Conservation (phyloP, 1,140 invertebrate genomes). For the Drosophila tsacasi region DNA sequence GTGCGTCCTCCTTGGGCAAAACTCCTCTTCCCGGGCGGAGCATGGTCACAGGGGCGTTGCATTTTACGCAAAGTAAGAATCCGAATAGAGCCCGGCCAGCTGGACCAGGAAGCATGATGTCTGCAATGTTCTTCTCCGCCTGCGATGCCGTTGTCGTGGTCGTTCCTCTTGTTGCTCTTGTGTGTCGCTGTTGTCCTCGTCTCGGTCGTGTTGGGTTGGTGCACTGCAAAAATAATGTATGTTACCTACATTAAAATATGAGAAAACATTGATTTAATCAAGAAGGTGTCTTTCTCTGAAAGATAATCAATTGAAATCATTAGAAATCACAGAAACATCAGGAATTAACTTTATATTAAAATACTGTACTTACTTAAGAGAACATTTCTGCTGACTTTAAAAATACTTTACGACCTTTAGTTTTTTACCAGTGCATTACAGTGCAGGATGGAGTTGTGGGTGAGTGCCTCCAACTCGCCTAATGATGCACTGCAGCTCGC, state of each 20-base stretch:
- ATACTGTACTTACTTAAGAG: not conserved
- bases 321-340: not conserved
- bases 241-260: not conserved
- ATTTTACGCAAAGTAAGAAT: constrained; percentile 75
- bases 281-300: not conserved
- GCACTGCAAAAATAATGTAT: not conserved
- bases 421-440: constrained; percentile 3
- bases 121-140: constrained; percentile 58
- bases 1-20: constrained; percentile 45
- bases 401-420: not conserved
- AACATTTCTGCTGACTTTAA: not conserved
- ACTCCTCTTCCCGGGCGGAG: constrained; percentile 17
- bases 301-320: not conserved
- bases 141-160: constrained; percentile 43
- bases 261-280: not conserved
- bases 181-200: constrained; percentile 62
- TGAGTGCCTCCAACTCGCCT: constrained; percentile 51
- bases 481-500: constrained; percentile 66
- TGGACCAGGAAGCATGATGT: constrained; percentile 78
- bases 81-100: constrained; percentile 66
- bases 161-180: constrained; percentile 45
- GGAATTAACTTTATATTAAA: no score
- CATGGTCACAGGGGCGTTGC: constrained; percentile 67
- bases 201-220: constrained; percentile 35
- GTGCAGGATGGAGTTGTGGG: constrained; percentile 38